Evolutionary conservation across 2,797 vertebrate genomes (phyloP).

Genomic region (Meriones psammophilus): DNA sequence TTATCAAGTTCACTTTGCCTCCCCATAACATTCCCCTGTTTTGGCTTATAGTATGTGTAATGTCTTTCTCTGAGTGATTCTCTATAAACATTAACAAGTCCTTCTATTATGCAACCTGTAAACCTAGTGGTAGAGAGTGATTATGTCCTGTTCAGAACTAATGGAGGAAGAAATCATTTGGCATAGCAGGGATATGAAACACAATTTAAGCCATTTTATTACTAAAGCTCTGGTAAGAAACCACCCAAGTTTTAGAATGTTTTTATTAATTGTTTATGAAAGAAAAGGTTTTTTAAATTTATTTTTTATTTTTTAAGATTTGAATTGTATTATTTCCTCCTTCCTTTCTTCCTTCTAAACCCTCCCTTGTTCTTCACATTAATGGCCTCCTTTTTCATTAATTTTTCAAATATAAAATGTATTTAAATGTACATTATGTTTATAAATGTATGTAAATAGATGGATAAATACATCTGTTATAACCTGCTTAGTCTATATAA

Average conservation of each 20-base stretch:
- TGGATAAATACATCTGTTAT: background rate
- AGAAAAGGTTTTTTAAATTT: background rate
- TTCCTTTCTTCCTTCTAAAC: background rate
- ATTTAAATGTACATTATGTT: background rate
- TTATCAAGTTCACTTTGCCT: slow-evolving; percentile 43
- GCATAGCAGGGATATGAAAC: background rate
- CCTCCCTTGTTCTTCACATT: background rate
- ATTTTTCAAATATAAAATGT: background rate
- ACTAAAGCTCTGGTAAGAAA: slow-evolving; percentile 32
- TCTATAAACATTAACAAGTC: background rate
- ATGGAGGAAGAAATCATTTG: background rate
- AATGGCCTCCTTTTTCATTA: background rate
- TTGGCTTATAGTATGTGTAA: background rate
- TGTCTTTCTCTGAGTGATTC: slow-evolving; percentile 39
- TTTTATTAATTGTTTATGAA: slow-evolving; percentile 38
- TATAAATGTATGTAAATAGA: background rate
- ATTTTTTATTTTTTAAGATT: background rate
- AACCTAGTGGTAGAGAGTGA: background rate
- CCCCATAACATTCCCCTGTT: background rate
- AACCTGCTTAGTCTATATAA: background rate
- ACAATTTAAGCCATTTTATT: background rate
- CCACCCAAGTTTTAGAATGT: background rate
- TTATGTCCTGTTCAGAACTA: background rate
- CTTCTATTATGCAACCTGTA: background rate
- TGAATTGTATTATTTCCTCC: background rate